Base-by-base conservation (phyloP, 2,888 invertebrate genomes). In the Steinernema scapterisci region DNA sequence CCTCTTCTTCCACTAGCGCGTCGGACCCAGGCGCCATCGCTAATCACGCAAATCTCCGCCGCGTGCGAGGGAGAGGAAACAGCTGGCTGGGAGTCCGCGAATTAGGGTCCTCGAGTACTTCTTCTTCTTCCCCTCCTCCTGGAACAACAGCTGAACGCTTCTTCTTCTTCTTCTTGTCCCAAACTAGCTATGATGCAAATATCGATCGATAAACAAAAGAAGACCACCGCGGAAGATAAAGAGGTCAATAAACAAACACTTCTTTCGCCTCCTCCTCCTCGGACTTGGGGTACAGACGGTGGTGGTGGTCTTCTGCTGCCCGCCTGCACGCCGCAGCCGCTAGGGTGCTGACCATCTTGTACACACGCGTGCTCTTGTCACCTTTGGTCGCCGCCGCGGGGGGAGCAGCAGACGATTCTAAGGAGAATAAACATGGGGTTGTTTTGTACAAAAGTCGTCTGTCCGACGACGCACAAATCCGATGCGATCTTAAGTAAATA, bases 201-300 rank as follows among this genome's bases (percentile, higher is more conserved):
- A 63, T 63, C 63, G 63, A 63, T 63, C 38, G 63, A 27, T 63
- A 63, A 63, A 63, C 63, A 63, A 16, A 63, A 31, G 52, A 52
- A 38, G 38, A 48, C 48, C 48, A 48, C 16, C 48, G 3, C 16
- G 63, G 19, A 19, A 25, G 27, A 31, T 63, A 31, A 63, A 63
- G 63, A 63, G 63, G 31, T 63, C 31, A 63, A 63, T 31, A 54
- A 54, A 54, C 21, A 54, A 54, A 54, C 54, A 54, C 25, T 13
- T 11, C 23, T n/a, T n/a, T n/a, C n/a, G n/a, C n/a, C n/a, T n/a
- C n/a, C n/a, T n/a, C n/a, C n/a, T 5, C 54, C 21, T 21, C 23
- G 23, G 16, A 38, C 38, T 38, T 38, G 38, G 38, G 38, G 38
- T 38, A n/a, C n/a, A n/a, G 38, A 38, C 5, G 38, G 9, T 38